Percentiles rank a stretch among this genome's conserved stretches.
Conservation (phyloP, 2,888 invertebrate genomes). For the Agrotis puta region DNA sequence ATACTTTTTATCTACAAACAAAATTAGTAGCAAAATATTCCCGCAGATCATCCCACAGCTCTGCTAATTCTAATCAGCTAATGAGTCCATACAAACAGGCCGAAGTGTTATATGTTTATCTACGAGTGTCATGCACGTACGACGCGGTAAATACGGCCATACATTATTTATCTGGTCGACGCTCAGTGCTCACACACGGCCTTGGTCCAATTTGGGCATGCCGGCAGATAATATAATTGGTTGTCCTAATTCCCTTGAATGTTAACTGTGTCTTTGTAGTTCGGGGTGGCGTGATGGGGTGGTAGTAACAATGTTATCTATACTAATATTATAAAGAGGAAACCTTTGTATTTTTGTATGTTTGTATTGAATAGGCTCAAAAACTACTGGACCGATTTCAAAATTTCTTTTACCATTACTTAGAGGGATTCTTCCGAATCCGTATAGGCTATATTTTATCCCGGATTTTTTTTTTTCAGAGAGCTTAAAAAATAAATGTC, state of each 20-base stretch:
- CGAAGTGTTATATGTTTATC: slow-evolving; percentile 29
- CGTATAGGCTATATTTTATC: no score
- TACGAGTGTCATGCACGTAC: slow-evolving; percentile 14
- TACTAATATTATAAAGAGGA: no score
- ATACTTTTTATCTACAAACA: no score
- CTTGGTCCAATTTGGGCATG: slow-evolving; percentile 63
- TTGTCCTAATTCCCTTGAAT: slow-evolving; percentile 56
- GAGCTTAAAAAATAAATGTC: no score
- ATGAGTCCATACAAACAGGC: not conserved
- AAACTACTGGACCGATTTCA: no score
- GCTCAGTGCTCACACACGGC: slow-evolving; percentile 37
- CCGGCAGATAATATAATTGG: slow-evolving; percentile 58
- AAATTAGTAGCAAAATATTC: not conserved
- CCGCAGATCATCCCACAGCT: not conserved
- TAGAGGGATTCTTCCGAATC: no score
- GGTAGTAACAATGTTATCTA: not conserved
- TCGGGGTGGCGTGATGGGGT: not conserved
- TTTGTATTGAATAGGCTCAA: no score
- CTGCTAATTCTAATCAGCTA: slow-evolving; percentile 13
- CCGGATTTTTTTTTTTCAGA: no score
- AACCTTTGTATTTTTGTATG: no score
- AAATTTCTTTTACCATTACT: no score
- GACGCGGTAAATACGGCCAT: slow-evolving; percentile 25
- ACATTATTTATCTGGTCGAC: slow-evolving; percentile 53
- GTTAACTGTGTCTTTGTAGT: slow-evolving; percentile 33